Conservation (phyloP, 2,113 vertebrate genomes). For the Illadopsis cleaveri region DNA sequence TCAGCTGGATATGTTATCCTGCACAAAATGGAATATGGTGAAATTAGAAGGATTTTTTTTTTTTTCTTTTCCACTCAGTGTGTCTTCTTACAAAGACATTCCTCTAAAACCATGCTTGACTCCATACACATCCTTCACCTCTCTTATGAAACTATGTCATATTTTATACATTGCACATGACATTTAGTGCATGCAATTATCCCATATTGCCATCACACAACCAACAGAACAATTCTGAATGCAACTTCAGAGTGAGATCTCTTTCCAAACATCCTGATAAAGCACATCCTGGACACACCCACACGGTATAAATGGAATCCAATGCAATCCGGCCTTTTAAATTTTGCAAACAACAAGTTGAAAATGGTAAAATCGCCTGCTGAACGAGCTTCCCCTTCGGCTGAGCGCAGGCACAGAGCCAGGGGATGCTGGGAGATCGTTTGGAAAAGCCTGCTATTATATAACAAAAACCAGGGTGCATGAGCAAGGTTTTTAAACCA, state of each 20-base stretch:
- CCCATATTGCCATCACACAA: background rate
- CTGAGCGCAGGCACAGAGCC: background rate
- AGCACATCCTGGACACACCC: conserved; percentile 55
- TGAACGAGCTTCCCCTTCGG: background rate
- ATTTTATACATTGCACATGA: background rate
- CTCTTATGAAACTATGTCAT: background rate
- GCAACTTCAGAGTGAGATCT: conserved; percentile 12
- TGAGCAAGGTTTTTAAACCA: conserved; percentile 39
- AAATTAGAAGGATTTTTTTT: background rate
- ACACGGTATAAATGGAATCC: conserved; percentile 39
- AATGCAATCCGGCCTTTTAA: background rate
- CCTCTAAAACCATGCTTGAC: background rate
- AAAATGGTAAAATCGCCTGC: background rate
- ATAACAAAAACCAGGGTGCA: conserved; percentile 32
- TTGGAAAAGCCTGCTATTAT: conserved; percentile 32
- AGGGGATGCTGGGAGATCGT: conserved; percentile 26
- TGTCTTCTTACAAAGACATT: background rate
- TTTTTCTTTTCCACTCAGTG: background rate
- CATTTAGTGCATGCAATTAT: background rate
- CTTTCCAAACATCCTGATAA: conserved; percentile 56
- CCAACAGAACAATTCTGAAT: conserved; percentile 21
- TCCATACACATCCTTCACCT: background rate
- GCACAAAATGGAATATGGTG: background rate
- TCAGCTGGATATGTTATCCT: background rate
- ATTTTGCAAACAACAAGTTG: conserved; percentile 27